Conservation (phyloP, 2,888 invertebrate species). For the Coelinius sp. region DNA sequence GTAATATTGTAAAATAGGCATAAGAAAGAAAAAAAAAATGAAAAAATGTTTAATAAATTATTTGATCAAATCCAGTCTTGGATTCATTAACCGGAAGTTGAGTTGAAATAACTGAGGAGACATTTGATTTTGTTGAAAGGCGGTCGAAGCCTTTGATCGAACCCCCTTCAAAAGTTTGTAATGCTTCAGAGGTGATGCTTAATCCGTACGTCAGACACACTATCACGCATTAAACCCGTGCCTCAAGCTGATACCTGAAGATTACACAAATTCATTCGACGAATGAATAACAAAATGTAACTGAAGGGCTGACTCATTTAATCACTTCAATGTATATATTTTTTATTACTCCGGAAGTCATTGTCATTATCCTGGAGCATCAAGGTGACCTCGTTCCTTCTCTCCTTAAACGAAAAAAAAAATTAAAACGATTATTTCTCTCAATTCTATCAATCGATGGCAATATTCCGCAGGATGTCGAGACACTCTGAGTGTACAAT, state of each 20-base stretch:
- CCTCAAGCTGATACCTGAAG: slow-evolving; percentile 51
- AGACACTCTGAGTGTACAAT: not conserved
- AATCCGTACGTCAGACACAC: slow-evolving; percentile 63
- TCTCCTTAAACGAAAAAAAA: not conserved
- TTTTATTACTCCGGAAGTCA: slow-evolving; percentile 14
- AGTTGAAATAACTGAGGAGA: too few species aligned
- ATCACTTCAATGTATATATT: not conserved
- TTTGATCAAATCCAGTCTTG: slow-evolving; percentile 55
- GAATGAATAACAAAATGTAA: slow-evolving; percentile 56
- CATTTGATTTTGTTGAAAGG: slow-evolving; percentile 16
- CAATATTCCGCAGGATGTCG: slow-evolving; percentile 25
- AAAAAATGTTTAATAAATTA: slow-evolving; percentile 62
- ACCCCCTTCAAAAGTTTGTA: slow-evolving; percentile 42
- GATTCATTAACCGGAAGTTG: slow-evolving; percentile 17
- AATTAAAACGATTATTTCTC: not conserved
- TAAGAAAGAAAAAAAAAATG: slow-evolving; percentile 55
- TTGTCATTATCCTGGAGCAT: not conserved
- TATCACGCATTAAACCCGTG: slow-evolving; percentile 67
- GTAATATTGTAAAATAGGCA: slow-evolving; percentile 60
- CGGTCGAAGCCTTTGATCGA: slow-evolving; percentile 40
- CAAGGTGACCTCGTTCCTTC: not conserved
- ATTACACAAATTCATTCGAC: slow-evolving; percentile 67
- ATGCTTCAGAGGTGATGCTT: slow-evolving; percentile 49
- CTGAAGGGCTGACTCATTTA: slow-evolving; percentile 13
- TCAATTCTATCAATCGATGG: slow-evolving; percentile 22